Evolutionary conservation across 2,888 invertebrate species (phyloP), one percentile per base, ranked within the genome.

Genomic region (Melanostoma scalare): DNA sequence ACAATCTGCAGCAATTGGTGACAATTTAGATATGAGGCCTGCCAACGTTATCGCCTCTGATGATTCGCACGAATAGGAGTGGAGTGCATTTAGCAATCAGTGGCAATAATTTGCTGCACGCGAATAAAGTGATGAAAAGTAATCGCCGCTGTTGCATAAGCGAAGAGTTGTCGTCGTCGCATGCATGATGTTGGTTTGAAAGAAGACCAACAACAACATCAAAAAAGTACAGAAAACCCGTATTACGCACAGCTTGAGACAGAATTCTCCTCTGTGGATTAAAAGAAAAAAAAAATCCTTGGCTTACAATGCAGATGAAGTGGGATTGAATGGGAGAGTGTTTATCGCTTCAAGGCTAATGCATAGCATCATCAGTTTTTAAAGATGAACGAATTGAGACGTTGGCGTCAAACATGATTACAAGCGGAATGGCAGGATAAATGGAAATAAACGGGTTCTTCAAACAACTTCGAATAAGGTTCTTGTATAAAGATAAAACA

Each of bases 11-110:
- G 81, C 77, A 81, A 61, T 77, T 76, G 76, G 67, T 48, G 76
- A 77, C 81, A 81, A 81, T 81, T 76, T 81, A 76, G 81, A 81
- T 76, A 81, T 72, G 72, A 77, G 77, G 20, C 67, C 52, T 77
- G 76, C 76, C 55, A 60, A 55, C 55, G 44, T 67, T 77, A 76
- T 76, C 81, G 52, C 38, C 20, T 30, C 6, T 44, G 53, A 67
- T 61, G 76, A 77, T 72, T 76, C 50, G 72, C 60, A 40, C 67
- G 60, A 67, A 72, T 72, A 20, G 50, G 55, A 76, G 76, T 61
- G 48, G 67, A 77, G 67, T 81, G 81, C 81, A 77, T 77, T 81
- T 67, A 38, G 71, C 72, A 72, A 76, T 77, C 72, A 60, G 71
- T 72, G 56, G 81, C 81, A 61, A 60, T 77, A 81, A 81, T 72